Evolutionary conservation across 2,888 invertebrate species (phyloP), one percentile per base, ranked within the genome.

Genomic region (Eristalinus aeneus): DNA sequence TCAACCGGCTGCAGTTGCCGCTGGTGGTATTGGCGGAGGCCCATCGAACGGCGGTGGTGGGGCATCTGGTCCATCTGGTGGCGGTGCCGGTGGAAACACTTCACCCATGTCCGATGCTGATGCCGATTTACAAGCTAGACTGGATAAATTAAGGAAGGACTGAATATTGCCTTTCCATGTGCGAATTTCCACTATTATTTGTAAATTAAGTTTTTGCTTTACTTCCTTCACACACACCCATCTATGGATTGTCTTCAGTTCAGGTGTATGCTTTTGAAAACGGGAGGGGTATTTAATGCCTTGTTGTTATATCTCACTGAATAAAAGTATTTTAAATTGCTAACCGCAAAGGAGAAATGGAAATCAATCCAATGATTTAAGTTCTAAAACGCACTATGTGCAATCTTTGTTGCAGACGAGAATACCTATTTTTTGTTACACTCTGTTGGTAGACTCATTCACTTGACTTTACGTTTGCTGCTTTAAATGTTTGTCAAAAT

Each of bases 61-160:
- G 20, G 92, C 92, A 0, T 93, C 92, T 34, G 91, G 92, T 31
- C 85, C 88, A 0, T 93, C 90, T 2, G 89, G 93, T 83, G 92
- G 93, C 53, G 92, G 93, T 36, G 92, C 92, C 88, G 94, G 93
- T 11, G 94, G 93, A 5, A 93, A 92, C 11, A 93, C 93, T 0
- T 93, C 93, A 10, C 93, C 93, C 22, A 90, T 95, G 78, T 94
- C 95, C n/a, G 98, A 97, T 92, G 97, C 98, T 0, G 99, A 99
- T 94, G 99, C 99, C 22, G 99, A 99, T 93, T 94, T 99, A 88
- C 98, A 99, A 94, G 98, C 98, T 72, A 94, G 99, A 88, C 94
- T 99, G 89, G 98, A 99, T 93, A 99, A 98, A 93, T 94, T 99
- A 91, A 95, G 98, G 90, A 94, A 97, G 89, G 97, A 98, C 94